These are phyloP conservation scores for Ceyx melanurus DNA, from an alignment of 2,113 vertebrate genomes.

Conservation along the genomic window DNA sequence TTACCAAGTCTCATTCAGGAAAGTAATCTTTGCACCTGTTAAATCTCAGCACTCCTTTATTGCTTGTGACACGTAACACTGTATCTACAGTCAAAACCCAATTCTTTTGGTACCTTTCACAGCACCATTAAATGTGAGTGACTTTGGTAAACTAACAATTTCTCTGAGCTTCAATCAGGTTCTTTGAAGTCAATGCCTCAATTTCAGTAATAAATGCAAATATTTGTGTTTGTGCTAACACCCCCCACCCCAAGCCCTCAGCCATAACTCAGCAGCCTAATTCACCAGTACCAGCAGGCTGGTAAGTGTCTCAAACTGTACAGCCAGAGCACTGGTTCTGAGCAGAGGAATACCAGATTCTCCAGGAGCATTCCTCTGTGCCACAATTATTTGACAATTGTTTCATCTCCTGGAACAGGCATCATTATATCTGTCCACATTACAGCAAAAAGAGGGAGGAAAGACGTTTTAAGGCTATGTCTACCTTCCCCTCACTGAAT, in stretches of 20 bases:
- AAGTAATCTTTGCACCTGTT: not conserved
- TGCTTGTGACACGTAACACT: not conserved
- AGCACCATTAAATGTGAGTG: not conserved
- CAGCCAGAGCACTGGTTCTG: not conserved
- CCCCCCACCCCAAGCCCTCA: not conserved
- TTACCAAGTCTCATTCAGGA: not conserved
- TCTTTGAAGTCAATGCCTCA: not conserved
- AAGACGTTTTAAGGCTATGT: not conserved
- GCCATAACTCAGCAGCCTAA: not conserved
- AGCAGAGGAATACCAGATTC: not conserved
- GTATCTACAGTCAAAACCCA: not conserved
- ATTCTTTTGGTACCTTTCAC: not conserved
- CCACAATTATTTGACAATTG: not conserved
- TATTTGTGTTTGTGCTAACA: not conserved
- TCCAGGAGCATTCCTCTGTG: not conserved
- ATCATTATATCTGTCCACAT: not conserved
- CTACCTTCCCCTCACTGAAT: not conserved
- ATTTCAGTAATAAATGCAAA: not conserved
- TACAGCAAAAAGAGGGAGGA: not conserved
- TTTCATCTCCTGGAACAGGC: not conserved
- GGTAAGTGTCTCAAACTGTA: not conserved
- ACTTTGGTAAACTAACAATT: not conserved
- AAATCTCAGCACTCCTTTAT: not conserved
- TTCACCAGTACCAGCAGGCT: not conserved
- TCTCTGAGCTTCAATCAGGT: not conserved